phyloP scores from a whole-genome alignment of 2,888 invertebrate species.

The Andricus quercusramuli region DNA sequence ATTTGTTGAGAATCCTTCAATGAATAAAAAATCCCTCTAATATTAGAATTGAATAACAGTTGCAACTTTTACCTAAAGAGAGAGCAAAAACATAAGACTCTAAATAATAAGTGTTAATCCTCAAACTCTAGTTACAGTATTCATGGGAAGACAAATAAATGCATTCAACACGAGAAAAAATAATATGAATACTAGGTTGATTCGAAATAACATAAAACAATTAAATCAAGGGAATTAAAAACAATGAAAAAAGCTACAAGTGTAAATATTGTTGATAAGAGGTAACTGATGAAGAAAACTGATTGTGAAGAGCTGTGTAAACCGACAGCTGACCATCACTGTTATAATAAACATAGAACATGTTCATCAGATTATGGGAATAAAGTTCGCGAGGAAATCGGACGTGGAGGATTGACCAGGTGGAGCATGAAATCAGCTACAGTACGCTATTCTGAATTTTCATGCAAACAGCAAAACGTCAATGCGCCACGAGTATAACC shows the following conservation, averaged over 20 bases:
- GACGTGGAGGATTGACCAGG: constrained; percentile 25
- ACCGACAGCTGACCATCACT: not conserved
- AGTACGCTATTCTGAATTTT: constrained; percentile 60
- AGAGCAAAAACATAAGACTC: no score
- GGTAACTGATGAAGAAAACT: constrained; percentile 24
- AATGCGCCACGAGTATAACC: constrained; percentile 55
- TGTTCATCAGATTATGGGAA: constrained; percentile 19
- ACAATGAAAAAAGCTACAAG: not conserved
- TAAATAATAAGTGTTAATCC: no score
- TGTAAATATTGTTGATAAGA: not conserved
- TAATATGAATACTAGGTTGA: no score
- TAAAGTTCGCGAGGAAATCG: constrained; percentile 21
- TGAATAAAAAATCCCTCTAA: no score
- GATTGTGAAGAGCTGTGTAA: constrained; percentile 14
- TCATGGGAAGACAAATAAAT: no score
- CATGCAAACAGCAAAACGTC: constrained; percentile 61
- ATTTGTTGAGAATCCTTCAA: no score
- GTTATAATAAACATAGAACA: not conserved
- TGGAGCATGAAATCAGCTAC: constrained; percentile 55
- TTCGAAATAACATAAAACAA: no score
- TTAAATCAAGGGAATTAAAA: no score
- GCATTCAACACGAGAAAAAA: no score
- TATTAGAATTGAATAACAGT: no score
- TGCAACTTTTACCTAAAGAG: no score
- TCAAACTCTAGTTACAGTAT: no score